Base-by-base conservation (phyloP, 2,113 vertebrate genomes). In the Okapia johnstoni region DNA sequence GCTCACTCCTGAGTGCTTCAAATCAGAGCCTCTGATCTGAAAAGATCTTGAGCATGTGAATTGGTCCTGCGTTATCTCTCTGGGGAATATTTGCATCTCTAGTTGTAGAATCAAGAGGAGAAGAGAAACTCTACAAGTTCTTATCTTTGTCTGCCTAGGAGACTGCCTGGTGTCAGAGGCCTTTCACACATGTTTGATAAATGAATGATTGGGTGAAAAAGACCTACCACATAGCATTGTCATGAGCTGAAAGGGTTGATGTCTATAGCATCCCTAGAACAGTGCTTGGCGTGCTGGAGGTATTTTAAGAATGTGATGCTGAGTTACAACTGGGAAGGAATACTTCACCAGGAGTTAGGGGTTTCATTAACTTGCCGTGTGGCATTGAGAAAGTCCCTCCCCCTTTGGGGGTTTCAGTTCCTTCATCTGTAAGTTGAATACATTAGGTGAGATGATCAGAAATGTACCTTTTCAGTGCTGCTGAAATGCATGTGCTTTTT, bases 1-100 rank as follows among this genome's bases (percentile, higher is more conserved):
- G 0, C 96, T 46, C 23, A 1, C 73, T 55, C 88, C 96, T 70
- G 17, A 52, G 48, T 13, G 36, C 93, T 90, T 85, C 30, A 9
- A n/a, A 88, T 63, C n/a, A 4, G 60, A 84, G 73, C 88, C 58
- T 85, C 57, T 4, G 17, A 81, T 50, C 33, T 21, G 58, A 95
- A 95, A 85, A 86, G 88, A 85, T 96, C 93, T 73, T n/a, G 50
- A 93, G 90, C 25, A 7, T 48, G 70, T 86, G 96, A 93, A 88
- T 30, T 3, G 21, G 96, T 50, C 77, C 77, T 73, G 77, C 79
- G 60, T 57, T 61, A 33, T 40, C 84, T 81, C 86, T 95, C 90
- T 66, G 1, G 33, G 73, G 85, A 57, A 88, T 55, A 79, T 93
- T 55, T 76, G 83, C 92, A 52, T 79, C 61, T 84, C 85, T 94